Evolutionary conservation across 1,140 invertebrate species (phyloP), one percentile per base, ranked within the genome.

Genomic region (Pseudomyrmex dendroicus): DNA sequence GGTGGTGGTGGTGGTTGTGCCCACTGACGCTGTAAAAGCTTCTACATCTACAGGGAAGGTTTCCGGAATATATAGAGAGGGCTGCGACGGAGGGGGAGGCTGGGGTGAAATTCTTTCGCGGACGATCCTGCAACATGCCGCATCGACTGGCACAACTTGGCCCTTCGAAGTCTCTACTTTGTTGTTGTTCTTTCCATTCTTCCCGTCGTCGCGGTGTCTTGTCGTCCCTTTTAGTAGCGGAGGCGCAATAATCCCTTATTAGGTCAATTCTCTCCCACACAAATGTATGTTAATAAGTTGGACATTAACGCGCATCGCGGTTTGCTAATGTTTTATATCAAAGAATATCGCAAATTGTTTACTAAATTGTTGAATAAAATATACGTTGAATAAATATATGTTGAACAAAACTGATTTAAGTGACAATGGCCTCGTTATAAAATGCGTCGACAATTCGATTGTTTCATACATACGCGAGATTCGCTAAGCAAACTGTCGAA

Each of bases 211-310:
- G 46, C 46, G 56, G 10, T 70, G 54, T 44, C 52, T 59, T 25
- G 56, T 12, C n/a, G n/a, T 13, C n/a, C 62, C 44, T 48, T 22
- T 3, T 5, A 9, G 5, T 46, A 66, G 25, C 78, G 44, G 17
- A 52, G 59, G 83, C 62, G 78, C 64, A 86, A 89, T 88, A 89
- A 89, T 89, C 78, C 61, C 22, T 89, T 84, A 84, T 89, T 78
- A 80, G 87, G 82, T 89, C 87, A 86, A 89, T 70, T 76, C 82
- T 64, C 72, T 82, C 72, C 20, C 20, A 20, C 20, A 20, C 20
- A 20, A 20, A 35, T 35, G 35, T 7, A 44, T 17, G 72, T 13
- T 20, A 66, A 52, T 20, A 66, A 52, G 35, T 66, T 15, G 13
- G 20, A 54, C 46, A n/a, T 10, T 35, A 20, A 46, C 59, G 4